A percentile compares a stretch with the other conserved stretches of the same genome.
Conservation (phyloP, 2,797 vertebrate genomes). For the Tauraco hartlaubi region DNA sequence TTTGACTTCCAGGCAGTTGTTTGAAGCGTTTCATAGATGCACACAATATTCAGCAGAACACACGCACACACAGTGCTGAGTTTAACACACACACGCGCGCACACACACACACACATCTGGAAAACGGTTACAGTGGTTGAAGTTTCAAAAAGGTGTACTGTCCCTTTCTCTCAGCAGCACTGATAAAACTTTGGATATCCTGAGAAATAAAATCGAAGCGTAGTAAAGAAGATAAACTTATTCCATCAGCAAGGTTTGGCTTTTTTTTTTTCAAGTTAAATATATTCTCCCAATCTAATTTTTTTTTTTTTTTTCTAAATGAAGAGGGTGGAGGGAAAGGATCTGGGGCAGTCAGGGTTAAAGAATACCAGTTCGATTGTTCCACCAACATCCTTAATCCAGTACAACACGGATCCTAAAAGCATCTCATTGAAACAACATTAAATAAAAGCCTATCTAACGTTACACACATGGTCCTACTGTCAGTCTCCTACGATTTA, state of each 20-base stretch:
- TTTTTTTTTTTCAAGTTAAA: not conserved
- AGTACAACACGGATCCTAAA: not conserved
- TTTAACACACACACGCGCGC: not conserved
- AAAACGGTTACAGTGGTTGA: slow-evolving; percentile 53
- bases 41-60: slow-evolving; percentile 58
- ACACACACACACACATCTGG: slow-evolving; percentile 4
- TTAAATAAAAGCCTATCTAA: not conserved
- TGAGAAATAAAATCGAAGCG: slow-evolving; percentile 63
- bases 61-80: slow-evolving; percentile 43
- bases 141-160: slow-evolving; percentile 59
- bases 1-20: slow-evolving; percentile 62
- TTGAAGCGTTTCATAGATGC: slow-evolving; percentile 64
- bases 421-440: not conserved
- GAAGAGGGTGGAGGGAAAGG: not conserved
- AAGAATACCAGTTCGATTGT: not conserved
- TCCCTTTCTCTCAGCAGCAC: slow-evolving; percentile 70
- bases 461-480: not conserved
- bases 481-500: not conserved
- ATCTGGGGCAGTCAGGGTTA: not conserved
- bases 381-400: slow-evolving; percentile 21
- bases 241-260: not conserved
- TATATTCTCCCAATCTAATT: not conserved
- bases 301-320: not conserved
- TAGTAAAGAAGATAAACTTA: not conserved
- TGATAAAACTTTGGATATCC: slow-evolving; percentile 63